These are phyloP conservation scores for Synanthedon vespiformis DNA, from an alignment of 2,888 invertebrate species.

Conservation along the genomic window DNA sequence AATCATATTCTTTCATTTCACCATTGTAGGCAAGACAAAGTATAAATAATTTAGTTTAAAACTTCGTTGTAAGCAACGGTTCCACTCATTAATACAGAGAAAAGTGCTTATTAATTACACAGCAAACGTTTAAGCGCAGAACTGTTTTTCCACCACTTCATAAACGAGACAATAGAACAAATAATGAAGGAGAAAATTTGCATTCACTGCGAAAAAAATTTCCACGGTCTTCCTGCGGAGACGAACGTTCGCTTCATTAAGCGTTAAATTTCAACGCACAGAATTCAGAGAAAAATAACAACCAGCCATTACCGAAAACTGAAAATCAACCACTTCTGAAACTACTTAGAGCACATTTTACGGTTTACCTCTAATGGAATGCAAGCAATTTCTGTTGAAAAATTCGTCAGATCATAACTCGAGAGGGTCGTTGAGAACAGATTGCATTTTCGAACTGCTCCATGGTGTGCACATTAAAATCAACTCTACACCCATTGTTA, in stretches of 20 bases:
- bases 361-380: slow-evolving; percentile 19
- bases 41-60: too few relatives aligned
- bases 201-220: slow-evolving; percentile 55
- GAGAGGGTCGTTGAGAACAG: slow-evolving; percentile 38
- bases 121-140: background rate
- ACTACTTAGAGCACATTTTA: slow-evolving; percentile 39
- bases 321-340: slow-evolving; percentile 20
- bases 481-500: background rate
- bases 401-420: slow-evolving; percentile 44
- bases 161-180: slow-evolving; percentile 61
- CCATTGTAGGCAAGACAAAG: background rate
- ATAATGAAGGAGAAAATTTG: slow-evolving; percentile 63
- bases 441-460: slow-evolving; percentile 19
- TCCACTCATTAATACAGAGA: background rate
- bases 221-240: slow-evolving; percentile 54
- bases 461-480: background rate
- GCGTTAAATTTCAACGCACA: slow-evolving; percentile 58
- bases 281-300: slow-evolving; percentile 50
- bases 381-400: slow-evolving; percentile 24
- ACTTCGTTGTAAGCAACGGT: too few relatives aligned
- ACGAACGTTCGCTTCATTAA: slow-evolving; percentile 63
- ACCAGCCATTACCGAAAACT: slow-evolving; percentile 30
- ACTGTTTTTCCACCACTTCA: slow-evolving; percentile 28
- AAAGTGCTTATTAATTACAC: background rate
- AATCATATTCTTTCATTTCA: too few relatives aligned